Conservation (phyloP, 2,888 invertebrate genomes). For the Prosopocoilus inquinatus region DNA sequence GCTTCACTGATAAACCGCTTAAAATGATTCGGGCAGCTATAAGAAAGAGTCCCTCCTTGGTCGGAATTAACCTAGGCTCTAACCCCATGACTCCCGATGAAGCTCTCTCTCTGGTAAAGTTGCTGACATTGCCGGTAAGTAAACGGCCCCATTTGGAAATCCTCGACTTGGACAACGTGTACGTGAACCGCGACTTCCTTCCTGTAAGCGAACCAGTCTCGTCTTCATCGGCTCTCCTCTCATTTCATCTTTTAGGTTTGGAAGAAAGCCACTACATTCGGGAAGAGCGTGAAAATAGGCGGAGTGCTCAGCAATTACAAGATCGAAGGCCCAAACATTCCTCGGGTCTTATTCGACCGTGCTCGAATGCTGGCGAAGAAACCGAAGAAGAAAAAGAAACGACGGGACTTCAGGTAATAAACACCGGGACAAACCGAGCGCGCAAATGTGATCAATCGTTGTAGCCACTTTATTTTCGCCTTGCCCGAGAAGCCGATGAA, state of each 20-base stretch:
- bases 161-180: constrained; percentile 54
- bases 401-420: constrained; percentile 25
- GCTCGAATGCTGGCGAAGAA: constrained; percentile 52
- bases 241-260: constrained; percentile 22
- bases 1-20: constrained; percentile 39
- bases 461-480: constrained; percentile 47
- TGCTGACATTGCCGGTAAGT: constrained; percentile 38
- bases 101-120: constrained; percentile 47
- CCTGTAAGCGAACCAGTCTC: constrained; percentile 34
- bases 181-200: constrained; percentile 49
- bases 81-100: constrained; percentile 54
- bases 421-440: not conserved
- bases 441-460: constrained; percentile 6
- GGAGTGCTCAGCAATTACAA: constrained; percentile 52
- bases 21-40: constrained; percentile 45
- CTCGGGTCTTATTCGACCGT: constrained; percentile 50
- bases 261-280: constrained; percentile 32
- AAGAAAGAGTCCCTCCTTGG: constrained; percentile 48
- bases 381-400: constrained; percentile 45
- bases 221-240: not conserved
- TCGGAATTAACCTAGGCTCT: constrained; percentile 51
- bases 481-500: constrained; percentile 41
- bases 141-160: constrained; percentile 34
- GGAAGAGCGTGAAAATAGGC: constrained; percentile 46
- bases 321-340: constrained; percentile 51